A percentile compares a stretch with the other conserved stretches of the same genome.
phyloP scores from a whole-genome alignment of 2,113 vertebrate species.

The Falco punctatus region DNA sequence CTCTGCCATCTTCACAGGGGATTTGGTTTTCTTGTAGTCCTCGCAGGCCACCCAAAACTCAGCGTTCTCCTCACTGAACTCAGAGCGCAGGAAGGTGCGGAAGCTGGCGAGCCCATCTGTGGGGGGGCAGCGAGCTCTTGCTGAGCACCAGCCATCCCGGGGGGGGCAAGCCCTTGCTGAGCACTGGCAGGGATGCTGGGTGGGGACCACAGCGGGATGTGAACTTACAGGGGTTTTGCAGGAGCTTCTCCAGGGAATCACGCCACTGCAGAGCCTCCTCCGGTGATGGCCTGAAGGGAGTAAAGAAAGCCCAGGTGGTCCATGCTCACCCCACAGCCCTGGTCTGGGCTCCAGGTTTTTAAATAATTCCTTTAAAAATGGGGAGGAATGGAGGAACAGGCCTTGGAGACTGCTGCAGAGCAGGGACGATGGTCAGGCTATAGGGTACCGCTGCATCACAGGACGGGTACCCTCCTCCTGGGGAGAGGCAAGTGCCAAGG shows the following conservation, averaged over 20 bases:
- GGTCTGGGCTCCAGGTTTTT: background rate
- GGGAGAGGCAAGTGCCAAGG: background rate
- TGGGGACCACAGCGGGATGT: background rate
- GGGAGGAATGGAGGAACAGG: background rate
- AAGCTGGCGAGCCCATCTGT: conserved; percentile 89
- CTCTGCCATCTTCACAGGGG: conserved; percentile 81
- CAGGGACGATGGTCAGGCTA: rapidly evolving
- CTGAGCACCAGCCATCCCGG: background rate
- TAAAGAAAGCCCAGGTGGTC: background rate
- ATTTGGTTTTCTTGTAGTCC: conserved; percentile 91
- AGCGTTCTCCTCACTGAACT: conserved; percentile 95
- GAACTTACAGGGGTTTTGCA: conserved; percentile 89
- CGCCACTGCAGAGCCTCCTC: conserved; percentile 90
- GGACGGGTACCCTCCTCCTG: background rate
- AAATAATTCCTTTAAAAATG: background rate
- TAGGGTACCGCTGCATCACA: rapidly evolving
- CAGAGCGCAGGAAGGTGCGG: conserved; percentile 90
- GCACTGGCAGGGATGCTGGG: rapidly evolving
- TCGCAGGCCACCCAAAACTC: conserved; percentile 97
- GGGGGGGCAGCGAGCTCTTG: background rate
- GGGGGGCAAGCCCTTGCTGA: background rate
- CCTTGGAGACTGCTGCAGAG: background rate
- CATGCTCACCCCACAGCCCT: background rate
- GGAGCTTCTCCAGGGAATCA: conserved; percentile 88
- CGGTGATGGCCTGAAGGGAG: conserved; percentile 76